phyloP scores from a whole-genome alignment of 2,888 invertebrate genomes.

The Drosophila ezoana region DNA sequence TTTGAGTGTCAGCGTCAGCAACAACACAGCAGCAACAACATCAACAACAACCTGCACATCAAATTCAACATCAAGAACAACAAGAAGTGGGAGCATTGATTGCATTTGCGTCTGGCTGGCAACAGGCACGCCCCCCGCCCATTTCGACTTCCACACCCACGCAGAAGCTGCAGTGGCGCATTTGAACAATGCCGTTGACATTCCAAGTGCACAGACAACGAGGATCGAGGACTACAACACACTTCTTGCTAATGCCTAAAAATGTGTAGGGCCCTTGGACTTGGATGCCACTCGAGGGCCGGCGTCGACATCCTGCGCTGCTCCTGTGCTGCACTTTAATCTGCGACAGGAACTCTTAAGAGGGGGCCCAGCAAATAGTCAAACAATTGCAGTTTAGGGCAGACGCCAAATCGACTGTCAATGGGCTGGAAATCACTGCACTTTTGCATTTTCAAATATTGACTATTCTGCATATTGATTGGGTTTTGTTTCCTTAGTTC shows the following conservation, averaged over 20 bases:
- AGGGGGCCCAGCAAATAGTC: constrained; percentile 57
- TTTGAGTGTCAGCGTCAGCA: constrained; percentile 61
- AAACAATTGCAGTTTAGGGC: constrained; percentile 68
- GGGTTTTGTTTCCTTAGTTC: constrained; percentile 34
- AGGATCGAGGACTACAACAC: constrained; percentile 13
- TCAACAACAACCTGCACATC: constrained; percentile 13
- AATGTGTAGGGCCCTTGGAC: constrained; percentile 66
- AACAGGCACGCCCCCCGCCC: constrained; percentile 34
- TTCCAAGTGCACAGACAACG: constrained; percentile 56
- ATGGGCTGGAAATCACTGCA: constrained; percentile 60
- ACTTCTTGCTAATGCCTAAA: constrained; percentile 71
- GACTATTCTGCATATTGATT: constrained; percentile 68
- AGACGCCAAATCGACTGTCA: constrained; percentile 42
- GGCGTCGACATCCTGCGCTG: constrained; percentile 45
- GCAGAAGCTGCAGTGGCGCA: constrained; percentile 6
- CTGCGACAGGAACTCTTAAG: constrained; percentile 3
- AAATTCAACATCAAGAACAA: constrained; percentile 24
- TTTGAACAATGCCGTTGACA: constrained; percentile 63
- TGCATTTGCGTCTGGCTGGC: constrained; percentile 66
- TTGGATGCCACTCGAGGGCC: constrained; percentile 50
- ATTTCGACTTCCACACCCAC: not conserved
- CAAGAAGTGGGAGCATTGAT: constrained; percentile 57
- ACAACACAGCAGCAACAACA: constrained; percentile 20
- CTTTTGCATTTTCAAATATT: constrained; percentile 67
- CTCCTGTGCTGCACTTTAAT: constrained; percentile 13